Evolutionary conservation across 2,113 vertebrate genomes (phyloP).

Genomic region (Macrotis lagotis): DNA sequence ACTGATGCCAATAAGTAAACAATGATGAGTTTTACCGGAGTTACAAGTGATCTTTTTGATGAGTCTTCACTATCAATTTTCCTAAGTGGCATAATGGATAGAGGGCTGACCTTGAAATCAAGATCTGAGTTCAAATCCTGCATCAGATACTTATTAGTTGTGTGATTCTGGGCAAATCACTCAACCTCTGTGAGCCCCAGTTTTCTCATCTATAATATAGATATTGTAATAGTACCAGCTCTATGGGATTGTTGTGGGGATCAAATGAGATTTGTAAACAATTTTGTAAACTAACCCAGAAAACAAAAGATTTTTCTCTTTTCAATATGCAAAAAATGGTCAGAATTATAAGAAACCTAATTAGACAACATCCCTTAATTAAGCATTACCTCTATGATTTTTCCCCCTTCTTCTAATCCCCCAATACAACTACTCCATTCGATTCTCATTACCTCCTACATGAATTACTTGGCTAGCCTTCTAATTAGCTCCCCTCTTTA

Average conservation of each 20-base stretch:
- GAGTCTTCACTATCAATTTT: too few relatives aligned
- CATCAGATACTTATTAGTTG: too few relatives aligned
- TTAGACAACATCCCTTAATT: constrained; percentile 1
- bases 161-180: too few relatives aligned
- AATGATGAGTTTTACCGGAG: constrained; percentile 25
- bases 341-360: constrained; percentile 20
- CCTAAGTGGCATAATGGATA: too few relatives aligned
- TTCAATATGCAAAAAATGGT: constrained; percentile 45
- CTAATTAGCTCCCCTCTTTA: constrained; percentile 19
- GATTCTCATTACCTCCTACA: background rate
- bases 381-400: background rate
- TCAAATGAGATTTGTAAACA: too few relatives aligned
- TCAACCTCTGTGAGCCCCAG: too few relatives aligned
- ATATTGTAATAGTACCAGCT: too few relatives aligned
- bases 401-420: constrained; percentile 23
- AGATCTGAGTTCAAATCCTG: too few relatives aligned
- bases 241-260: too few relatives aligned
- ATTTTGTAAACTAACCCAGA: constrained; percentile 13
- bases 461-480: constrained; percentile 38
- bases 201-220: too few relatives aligned
- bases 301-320: constrained; percentile 40
- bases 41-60: constrained; percentile 26
- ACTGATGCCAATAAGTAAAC: constrained; percentile 35
- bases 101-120: too few relatives aligned
- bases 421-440: background rate